These are phyloP conservation scores for Morbakka virulenta DNA, from an alignment of 30 jellyfish, hydroid and myxozoan genomes.

Conservation along the genomic window DNA sequence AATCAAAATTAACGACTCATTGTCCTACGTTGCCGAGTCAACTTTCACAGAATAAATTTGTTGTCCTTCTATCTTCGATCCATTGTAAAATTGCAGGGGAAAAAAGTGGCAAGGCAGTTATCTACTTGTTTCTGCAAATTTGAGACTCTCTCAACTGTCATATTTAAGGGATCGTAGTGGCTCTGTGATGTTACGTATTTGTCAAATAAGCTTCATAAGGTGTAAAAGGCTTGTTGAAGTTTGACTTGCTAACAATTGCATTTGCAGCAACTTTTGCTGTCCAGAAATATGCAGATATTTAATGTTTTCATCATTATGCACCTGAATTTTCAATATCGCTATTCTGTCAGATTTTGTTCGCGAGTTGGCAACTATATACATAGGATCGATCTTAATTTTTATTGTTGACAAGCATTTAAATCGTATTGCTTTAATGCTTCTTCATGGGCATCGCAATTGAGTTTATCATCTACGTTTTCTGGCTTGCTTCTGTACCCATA, in stretches of 20 bases:
- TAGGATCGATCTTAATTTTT: background rate
- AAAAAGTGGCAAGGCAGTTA: background rate
- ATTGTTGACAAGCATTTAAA: background rate
- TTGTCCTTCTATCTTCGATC: background rate
- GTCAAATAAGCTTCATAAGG: background rate
- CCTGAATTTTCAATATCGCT: background rate
- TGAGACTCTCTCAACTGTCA: background rate
- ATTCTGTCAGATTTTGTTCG: background rate
- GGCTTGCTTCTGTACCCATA: slow-evolving; percentile 33
- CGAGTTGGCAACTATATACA: background rate
- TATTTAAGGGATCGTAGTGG: background rate
- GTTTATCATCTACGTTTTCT: background rate
- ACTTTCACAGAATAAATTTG: background rate
- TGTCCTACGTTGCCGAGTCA: no score
- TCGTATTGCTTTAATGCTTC: background rate
- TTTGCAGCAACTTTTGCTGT: background rate
- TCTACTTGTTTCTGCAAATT: background rate
- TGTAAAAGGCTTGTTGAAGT: background rate
- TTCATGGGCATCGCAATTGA: slow-evolving; percentile 25
- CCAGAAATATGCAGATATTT: background rate
- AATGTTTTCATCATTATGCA: background rate
- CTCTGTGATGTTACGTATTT: background rate
- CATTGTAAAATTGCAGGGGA: slow-evolving; percentile 2
- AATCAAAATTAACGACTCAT: no score
- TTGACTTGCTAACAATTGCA: background rate